Conservation (phyloP, 2,888 invertebrate genomes). For the Tinea semifulvella region DNA sequence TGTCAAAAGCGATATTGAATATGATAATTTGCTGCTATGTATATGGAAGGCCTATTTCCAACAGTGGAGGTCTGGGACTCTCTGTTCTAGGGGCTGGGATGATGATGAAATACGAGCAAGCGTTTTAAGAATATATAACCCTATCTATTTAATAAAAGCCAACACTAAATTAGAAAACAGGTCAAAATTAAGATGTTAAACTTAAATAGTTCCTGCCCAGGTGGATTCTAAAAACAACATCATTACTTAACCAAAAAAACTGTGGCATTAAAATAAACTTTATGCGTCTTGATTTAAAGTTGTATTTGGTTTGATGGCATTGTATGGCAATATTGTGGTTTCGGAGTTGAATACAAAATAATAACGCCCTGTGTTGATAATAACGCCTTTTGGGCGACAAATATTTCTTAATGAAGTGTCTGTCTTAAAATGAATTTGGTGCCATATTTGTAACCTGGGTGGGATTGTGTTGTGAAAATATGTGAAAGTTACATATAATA, state of each 20-base stretch:
- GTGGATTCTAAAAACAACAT: constrained; percentile 4
- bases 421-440: background rate
- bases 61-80: too few species aligned
- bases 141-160: too few species aligned
- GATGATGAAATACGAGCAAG: too few species aligned
- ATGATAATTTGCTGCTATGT: too few species aligned
- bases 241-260: background rate
- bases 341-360: background rate
- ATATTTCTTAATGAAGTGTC: constrained; percentile 40
- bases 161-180: too few species aligned
- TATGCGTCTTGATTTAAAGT: background rate
- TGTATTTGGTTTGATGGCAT: background rate
- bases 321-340: background rate
- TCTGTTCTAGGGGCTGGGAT: too few species aligned
- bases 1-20: too few species aligned
- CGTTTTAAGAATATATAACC: too few species aligned
- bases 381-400: constrained; percentile 34
- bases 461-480: too few species aligned
- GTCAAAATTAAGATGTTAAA: background rate
- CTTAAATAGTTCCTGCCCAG: background rate
- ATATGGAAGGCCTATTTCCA: too few species aligned
- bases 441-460: too few species aligned
- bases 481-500: too few species aligned
- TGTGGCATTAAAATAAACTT: background rate
- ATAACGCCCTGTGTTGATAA: constrained; percentile 24